Base-by-base conservation (phyloP, 2,888 invertebrate species). In the Buathra laborator region DNA sequence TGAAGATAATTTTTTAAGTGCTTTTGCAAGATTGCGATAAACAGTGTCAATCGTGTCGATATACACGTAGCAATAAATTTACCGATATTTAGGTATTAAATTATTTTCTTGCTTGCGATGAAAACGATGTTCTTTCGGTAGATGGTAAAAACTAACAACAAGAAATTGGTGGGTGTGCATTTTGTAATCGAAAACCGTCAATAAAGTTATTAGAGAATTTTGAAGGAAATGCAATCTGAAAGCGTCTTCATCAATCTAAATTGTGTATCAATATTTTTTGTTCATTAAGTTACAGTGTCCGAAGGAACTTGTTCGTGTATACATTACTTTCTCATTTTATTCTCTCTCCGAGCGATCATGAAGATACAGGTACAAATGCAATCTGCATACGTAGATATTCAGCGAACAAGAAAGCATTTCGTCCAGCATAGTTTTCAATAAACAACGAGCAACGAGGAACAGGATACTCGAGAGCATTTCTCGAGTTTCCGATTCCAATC, bases 331-430 rank as follows among this genome's bases (percentile, higher is more conserved):
- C 32, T 14, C 37, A 37, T 37, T 29, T 7, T 37, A 19, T 19
- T 62, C 37, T 14, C 5, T 74, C 32, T 19, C 48, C 51, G 4
- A 24, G 7, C 10, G 44, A 43, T 72, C 43, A 12, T 24, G 62
- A 19, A 51, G 32, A 59, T 32, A 12, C 10, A 32, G 16, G 19
- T 5, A 44, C 19, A 62, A 53, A 68, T 70, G 74, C 62, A 74
- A 83, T 79, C 29, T 70, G 68, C 83, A 83, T 83, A 74, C 53
- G 82, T 74, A 74, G 74, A 62, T 83, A 68, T 78, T 78, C 37
- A 37, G 32, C 43, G 64, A 78, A 62, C 53, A 67, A 24, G 46
- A 72, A 67, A 59, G 16, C 77, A 44, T 72, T 44, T 46, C 53
- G 59, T 53, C 14, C 44, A 43, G 67, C 24, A 59, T 44, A 74